Conservation (phyloP, 2,797 vertebrate species). For the Tadarida brasiliensis region DNA sequence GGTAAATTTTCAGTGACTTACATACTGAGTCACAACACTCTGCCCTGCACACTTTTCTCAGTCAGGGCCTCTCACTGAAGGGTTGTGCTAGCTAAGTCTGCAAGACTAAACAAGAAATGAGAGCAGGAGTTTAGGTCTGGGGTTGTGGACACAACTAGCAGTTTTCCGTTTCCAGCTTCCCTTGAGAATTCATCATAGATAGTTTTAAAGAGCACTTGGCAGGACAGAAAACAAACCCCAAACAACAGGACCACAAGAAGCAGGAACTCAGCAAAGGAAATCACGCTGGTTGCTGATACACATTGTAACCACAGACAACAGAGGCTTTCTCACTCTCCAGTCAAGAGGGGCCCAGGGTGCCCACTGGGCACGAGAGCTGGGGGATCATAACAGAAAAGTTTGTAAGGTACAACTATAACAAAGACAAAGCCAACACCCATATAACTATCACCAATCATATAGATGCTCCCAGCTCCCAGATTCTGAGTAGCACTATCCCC, state of each 20-base stretch:
- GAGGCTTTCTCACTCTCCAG: not conserved
- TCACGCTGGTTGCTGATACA: no score
- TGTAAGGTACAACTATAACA: not conserved
- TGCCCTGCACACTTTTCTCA: not conserved
- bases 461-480: not conserved
- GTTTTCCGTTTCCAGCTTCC: not conserved
- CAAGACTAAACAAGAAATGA: not conserved
- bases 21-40: no score
- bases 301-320: not conserved
- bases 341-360: not conserved
- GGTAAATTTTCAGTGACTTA: accelerated
- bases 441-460: not conserved
- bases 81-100: not conserved
- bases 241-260: not conserved
- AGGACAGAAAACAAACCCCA: not conserved
- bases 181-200: not conserved
- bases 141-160: not conserved
- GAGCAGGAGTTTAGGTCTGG: not conserved
- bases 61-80: no score
- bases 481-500: not conserved
- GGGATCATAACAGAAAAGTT: not conserved
- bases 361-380: not conserved
- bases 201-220: not conserved
- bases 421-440: not conserved
- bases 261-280: not conserved